A percentile compares a stretch with the other conserved stretches of the same genome.
Conservation (phyloP, 1,140 invertebrate species). For the Dendroctonus ponderosae region DNA sequence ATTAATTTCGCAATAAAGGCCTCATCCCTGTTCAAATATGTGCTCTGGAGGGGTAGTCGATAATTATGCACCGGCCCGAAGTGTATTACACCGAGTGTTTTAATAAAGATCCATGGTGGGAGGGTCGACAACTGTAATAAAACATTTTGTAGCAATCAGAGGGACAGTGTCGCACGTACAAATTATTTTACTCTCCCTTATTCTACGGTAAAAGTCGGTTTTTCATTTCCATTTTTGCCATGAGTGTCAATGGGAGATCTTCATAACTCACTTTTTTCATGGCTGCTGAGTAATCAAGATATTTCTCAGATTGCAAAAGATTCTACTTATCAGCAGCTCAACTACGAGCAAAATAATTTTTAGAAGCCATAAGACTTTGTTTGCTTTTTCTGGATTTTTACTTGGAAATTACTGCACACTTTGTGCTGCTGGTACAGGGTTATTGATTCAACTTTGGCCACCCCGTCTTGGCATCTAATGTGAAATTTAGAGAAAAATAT, state of each 20-base stretch:
- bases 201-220: background rate
- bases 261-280: too few relatives aligned
- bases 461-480: too few relatives aligned
- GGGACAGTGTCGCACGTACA: conserved; percentile 5
- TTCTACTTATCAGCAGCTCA: too few relatives aligned
- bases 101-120: conserved; percentile 31
- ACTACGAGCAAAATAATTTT: too few relatives aligned
- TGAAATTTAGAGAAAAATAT: too few relatives aligned
- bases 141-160: conserved; percentile 31
- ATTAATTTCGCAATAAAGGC: conserved; percentile 27
- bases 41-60: conserved; percentile 5
- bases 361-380: too few relatives aligned
- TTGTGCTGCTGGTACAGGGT: too few relatives aligned
- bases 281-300: too few relatives aligned
- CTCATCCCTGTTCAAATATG: conserved; percentile 19
- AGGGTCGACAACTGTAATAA: conserved; percentile 30
- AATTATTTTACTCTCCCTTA: background rate
- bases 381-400: too few relatives aligned
- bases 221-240: background rate
- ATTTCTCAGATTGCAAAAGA: too few relatives aligned
- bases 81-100: conserved; percentile 29
- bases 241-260: background rate
- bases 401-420: too few relatives aligned
- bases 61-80: conserved; percentile 27
- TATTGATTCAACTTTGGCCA: too few relatives aligned